Conservation (phyloP, 1,140 invertebrate species). For the Cryptotermes secundus region DNA sequence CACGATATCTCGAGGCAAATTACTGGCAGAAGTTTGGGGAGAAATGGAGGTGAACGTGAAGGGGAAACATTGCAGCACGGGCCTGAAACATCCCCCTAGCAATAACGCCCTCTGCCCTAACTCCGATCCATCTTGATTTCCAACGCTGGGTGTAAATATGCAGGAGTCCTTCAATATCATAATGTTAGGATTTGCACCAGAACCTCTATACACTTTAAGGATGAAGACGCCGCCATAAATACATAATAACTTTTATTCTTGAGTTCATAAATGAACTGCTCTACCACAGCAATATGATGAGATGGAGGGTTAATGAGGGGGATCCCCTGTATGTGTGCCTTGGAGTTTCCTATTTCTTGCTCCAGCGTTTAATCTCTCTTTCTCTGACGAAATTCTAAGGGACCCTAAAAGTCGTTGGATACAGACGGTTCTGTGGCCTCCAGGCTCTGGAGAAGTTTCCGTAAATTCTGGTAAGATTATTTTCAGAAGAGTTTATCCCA, state of each 20-base stretch:
- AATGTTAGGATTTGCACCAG: not conserved
- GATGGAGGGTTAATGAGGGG: not conserved
- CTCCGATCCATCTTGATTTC: no score
- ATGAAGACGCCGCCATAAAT: not conserved
- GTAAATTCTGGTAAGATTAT: constrained; percentile 8
- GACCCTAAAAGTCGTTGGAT: not conserved
- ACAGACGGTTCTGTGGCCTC: not conserved
- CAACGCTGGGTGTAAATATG: not conserved
- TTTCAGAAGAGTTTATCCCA: not conserved
- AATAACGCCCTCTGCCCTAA: not conserved
- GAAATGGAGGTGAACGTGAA: not conserved
- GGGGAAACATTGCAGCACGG: not conserved
- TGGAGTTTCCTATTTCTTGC: not conserved
- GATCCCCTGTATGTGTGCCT: not conserved
- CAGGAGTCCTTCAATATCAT: not conserved
- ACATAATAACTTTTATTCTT: not conserved
- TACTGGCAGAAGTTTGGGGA: not conserved
- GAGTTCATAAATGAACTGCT: not conserved
- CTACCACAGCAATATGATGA: not conserved
- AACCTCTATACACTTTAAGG: not conserved
- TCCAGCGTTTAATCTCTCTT: not conserved
- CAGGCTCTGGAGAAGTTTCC: not conserved
- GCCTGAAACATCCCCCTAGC: not conserved
- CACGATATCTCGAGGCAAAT: not conserved
- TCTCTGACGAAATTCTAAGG: not conserved